Percentiles rank a stretch among this genome's conserved stretches.
Conservation (phyloP, 2,797 vertebrate species). For the Cirrhinus molitorella region DNA sequence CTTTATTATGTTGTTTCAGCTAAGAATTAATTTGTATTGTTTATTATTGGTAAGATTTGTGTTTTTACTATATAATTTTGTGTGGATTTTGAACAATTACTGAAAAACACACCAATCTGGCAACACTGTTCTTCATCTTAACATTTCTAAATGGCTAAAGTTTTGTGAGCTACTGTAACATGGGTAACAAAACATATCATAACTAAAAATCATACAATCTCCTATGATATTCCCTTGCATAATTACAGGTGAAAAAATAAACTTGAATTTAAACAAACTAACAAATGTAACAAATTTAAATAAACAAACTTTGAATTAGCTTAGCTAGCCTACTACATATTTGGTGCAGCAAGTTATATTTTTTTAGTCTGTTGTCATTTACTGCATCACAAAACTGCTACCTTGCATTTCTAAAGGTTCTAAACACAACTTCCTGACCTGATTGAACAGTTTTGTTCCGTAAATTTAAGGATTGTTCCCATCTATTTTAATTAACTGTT, state of each 20-base stretch:
- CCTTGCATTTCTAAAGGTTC: not conserved
- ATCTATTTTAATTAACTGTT: too few species aligned
- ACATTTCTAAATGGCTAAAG: too few species aligned
- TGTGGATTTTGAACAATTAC: not conserved
- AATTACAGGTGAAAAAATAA: too few species aligned
- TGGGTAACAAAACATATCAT: too few species aligned
- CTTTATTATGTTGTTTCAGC: not conserved
- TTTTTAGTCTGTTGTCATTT: not conserved
- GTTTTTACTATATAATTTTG: not conserved
- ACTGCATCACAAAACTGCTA: not conserved
- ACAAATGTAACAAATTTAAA: too few species aligned
- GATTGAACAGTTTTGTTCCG: not conserved
- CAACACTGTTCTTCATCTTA: not conserved
- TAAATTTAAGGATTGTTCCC: too few species aligned
- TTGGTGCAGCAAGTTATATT: not conserved
- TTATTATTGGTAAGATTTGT: not conserved
- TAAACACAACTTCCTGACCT: not conserved
- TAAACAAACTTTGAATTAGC: too few species aligned
- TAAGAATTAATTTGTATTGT: not conserved
- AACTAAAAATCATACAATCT: too few species aligned
- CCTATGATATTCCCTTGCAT: too few species aligned
- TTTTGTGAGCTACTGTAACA: not conserved
- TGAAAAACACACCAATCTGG: not conserved
- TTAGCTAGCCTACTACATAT: not conserved
- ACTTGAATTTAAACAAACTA: not conserved